A percentile compares a stretch with the other conserved stretches of the same genome.
Conservation (phyloP, 2,113 vertebrate genomes). For the Pardalotus punctatus region DNA sequence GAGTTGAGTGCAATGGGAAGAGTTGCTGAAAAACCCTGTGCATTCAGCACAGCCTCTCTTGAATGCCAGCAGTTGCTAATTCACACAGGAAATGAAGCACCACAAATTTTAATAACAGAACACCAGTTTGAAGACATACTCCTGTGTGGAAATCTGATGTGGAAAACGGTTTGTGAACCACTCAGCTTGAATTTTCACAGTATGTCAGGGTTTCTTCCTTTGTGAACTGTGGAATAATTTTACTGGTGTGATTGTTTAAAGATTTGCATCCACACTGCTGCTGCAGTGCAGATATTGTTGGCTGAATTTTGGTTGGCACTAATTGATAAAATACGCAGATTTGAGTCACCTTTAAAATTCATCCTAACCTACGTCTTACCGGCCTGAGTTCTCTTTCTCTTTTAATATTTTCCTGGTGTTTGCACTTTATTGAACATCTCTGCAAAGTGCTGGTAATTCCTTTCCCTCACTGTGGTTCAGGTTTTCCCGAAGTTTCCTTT, state of each 20-base stretch:
- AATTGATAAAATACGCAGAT: not conserved
- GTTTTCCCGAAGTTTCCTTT: not conserved
- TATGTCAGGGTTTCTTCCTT: not conserved
- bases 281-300: not conserved
- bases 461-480: not conserved
- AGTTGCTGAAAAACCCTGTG: not conserved
- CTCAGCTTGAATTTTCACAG: not conserved
- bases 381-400: not conserved
- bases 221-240: not conserved
- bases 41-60: not conserved
- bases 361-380: not conserved
- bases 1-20: not conserved
- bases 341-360: not conserved
- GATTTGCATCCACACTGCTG: not conserved
- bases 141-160: not conserved
- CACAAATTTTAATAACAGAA: not conserved
- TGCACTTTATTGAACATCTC: not conserved
- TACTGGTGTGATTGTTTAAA: not conserved
- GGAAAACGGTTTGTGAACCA: not conserved
- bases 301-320: not conserved
- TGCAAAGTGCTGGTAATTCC: not conserved
- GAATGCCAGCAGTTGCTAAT: not conserved
- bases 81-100: not conserved
- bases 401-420: not conserved
- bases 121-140: not conserved